Evolutionary conservation across 2,797 vertebrate species (phyloP).

Genomic region (Carcharodon carcharias): DNA sequence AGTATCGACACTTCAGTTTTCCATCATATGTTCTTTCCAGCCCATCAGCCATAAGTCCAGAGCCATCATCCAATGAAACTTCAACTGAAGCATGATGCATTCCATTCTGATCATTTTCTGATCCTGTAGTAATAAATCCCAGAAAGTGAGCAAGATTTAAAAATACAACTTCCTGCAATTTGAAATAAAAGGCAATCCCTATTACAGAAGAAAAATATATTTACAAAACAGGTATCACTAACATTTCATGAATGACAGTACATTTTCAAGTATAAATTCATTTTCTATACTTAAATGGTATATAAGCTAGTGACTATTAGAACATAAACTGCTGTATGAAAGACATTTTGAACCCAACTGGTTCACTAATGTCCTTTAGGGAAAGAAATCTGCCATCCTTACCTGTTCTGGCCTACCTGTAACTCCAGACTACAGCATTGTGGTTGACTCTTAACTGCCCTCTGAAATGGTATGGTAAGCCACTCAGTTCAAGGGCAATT

Average conservation of each 20-base stretch:
- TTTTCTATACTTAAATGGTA: neutral
- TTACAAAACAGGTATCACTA: neutral
- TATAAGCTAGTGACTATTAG: neutral
- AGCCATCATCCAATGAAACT: constrained; percentile 90
- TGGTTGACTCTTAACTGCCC: too few species aligned
- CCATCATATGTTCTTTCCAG: constrained; percentile 98
- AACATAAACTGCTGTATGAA: neutral
- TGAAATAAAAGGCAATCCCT: neutral
- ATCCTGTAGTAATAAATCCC: constrained; percentile 54
- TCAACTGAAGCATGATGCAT: constrained; percentile 90
- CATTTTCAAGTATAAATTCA: neutral
- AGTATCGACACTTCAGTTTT: constrained; percentile 95
- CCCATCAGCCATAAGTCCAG: constrained; percentile 90
- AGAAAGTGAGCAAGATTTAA: neutral
- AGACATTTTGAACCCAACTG: neutral
- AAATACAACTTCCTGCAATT: neutral
- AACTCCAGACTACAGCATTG: too few species aligned
- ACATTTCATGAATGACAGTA: neutral
- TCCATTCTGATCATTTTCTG: constrained; percentile 91
- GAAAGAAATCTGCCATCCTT: too few species aligned
- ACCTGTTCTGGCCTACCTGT: too few species aligned
- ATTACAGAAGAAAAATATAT: neutral
- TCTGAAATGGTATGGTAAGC: too few species aligned
- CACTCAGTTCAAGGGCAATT: too few species aligned
- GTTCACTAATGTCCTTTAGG: too few species aligned